These are phyloP conservation scores for Eristalinus aeneus DNA, from an alignment of 2,888 invertebrate species.

Conservation along the genomic window DNA sequence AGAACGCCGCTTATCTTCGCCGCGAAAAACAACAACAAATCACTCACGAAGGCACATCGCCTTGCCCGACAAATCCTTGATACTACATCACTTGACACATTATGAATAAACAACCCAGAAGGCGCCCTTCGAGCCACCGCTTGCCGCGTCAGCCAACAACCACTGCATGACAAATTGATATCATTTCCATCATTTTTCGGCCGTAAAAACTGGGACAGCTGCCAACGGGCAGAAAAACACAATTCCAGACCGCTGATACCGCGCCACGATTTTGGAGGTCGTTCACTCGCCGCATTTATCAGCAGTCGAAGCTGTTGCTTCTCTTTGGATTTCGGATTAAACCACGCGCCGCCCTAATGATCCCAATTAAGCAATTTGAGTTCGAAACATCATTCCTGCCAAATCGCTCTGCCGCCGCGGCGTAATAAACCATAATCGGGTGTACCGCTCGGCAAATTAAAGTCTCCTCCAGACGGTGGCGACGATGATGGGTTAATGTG, in stretches of 20 bases:
- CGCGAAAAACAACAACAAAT: not conserved
- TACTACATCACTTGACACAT: conserved; percentile 10
- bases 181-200: conserved; percentile 3
- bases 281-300: conserved; percentile 54
- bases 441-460: not conserved
- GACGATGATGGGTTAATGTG: not conserved
- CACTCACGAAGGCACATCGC: not conserved
- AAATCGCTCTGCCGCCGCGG: conserved; percentile 13
- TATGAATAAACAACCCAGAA: conserved; percentile 2
- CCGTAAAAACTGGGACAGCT: conserved; percentile 28
- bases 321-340: conserved; percentile 27
- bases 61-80: conserved; percentile 2
- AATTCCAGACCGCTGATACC: not conserved
- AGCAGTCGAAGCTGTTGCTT: conserved; percentile 16
- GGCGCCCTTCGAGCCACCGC: not conserved
- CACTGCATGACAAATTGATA: conserved; percentile 34
- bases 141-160: not conserved
- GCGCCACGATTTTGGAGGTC: conserved; percentile 51
- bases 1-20: not conserved
- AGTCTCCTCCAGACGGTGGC: not conserved
- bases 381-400: conserved; percentile 45
- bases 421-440: conserved; percentile 36
- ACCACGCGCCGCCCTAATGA: conserved; percentile 33
- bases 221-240: not conserved
- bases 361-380: conserved; percentile 60